Base-by-base conservation (phyloP, 30 jellyfish, hydroid and myxozoan genomes). In the Morbakka virulenta region DNA sequence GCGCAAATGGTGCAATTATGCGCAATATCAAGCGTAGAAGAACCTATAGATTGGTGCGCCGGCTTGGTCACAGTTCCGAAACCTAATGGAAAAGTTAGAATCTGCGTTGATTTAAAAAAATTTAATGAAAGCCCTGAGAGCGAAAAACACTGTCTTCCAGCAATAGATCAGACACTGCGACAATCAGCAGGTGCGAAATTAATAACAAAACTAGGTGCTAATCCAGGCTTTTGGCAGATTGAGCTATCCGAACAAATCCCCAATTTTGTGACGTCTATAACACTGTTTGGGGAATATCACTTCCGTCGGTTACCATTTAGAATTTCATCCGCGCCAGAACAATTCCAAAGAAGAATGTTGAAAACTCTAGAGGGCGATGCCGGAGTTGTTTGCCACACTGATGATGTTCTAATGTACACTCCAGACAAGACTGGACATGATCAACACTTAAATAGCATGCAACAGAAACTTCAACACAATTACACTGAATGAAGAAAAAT, bases 261-360 rank as follows among this genome's bases (percentile, higher is more conserved):
- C 28, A n/a, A 14, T 64, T 50, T 75, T 14, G 31, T 79, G 20
- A 75, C 87, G 26, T 27, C 57, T 52, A 30, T 30, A 1, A 52
- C 84, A 22, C 90, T 72, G 6, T 81, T 68, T 79, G 93, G 93
- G 62, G 63, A 80, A 51, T 35, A 3, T 32, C 52, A 83, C 26
- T 81, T 69, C 72, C 29, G 47, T 50, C 66, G 71, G 52, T 31
- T 50, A 2, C 88, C 72, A 11, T 62, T 48, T 62, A 82, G 69
- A 23, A 62, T 76, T 41, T 41, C 82, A 31, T 29, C 83, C 4
- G 88, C 34, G 25, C 4, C 9, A 31, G 82, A 74, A 31, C 64
- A 50, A 2, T 53, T 53, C 87, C 83, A 76, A 27, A 30, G 87
- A 1, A 35, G 79, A 24, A 28, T 52, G 80, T 32, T 63, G 32